phyloP scores from a whole-genome alignment of 2,113 vertebrate species.

The Archocentrus centrarchus region DNA sequence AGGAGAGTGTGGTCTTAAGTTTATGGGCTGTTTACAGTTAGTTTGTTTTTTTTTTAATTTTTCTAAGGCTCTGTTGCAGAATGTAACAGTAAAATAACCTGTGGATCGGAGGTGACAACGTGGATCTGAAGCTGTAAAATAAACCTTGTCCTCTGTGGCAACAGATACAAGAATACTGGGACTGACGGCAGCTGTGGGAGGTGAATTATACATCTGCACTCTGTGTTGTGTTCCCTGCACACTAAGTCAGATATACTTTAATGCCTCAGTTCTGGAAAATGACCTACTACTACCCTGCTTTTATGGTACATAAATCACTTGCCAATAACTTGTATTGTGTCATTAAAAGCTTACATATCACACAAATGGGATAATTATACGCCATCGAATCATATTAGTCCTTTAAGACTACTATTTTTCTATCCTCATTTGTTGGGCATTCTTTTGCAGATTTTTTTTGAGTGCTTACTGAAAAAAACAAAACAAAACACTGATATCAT shows the following conservation, averaged over 20 bases:
- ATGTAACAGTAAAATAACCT: conserved; percentile 22
- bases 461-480: not conserved
- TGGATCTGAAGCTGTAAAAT: conserved; percentile 25
- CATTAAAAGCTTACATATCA: conserved; percentile 38
- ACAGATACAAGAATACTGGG: conserved; percentile 14
- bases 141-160: conserved; percentile 41
- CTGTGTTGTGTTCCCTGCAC: not conserved
- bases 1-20: not conserved
- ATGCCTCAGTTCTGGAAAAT: conserved; percentile 21
- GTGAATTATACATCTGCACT: conserved; percentile 49
- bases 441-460: not conserved
- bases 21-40: not conserved
- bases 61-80: conserved; percentile 1
- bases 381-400: conserved; percentile 15
- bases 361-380: conserved; percentile 30
- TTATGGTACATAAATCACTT: conserved; percentile 17
- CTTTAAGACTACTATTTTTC: conserved; percentile 13
- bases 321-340: not conserved
- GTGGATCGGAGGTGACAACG: conserved; percentile 7
- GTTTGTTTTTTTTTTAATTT: too few relatives aligned
- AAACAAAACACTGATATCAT: not conserved
- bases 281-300: conserved; percentile 18
- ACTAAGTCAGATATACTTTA: conserved; percentile 15
- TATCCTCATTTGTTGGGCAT: not conserved
- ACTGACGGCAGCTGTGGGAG: conserved; percentile 4